Conservation (phyloP, 1,140 invertebrate genomes). For the Cydia splendana region DNA sequence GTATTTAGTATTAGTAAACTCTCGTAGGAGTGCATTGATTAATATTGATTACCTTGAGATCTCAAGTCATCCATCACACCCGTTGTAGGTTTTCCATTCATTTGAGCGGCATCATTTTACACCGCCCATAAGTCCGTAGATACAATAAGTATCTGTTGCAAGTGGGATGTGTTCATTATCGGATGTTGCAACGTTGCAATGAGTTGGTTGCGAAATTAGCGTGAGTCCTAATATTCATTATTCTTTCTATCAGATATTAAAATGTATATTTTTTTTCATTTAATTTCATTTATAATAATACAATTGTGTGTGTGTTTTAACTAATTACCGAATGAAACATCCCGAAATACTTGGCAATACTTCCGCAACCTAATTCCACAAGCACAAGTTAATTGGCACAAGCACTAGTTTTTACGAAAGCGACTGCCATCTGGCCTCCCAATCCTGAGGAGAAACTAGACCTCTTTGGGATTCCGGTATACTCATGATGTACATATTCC, state of each 20-base stretch:
- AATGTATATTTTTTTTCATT: no score
- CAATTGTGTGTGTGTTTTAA: no score
- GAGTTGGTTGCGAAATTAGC: constrained; percentile 26
- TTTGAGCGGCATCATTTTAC: constrained; percentile 35
- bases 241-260: not conserved
- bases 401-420: no score
- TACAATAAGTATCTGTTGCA: constrained; percentile 35
- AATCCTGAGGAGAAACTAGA: no score
- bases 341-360: no score
- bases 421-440: no score
- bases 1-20: not conserved
- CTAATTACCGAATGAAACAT: no score
- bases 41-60: constrained; percentile 24
- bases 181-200: constrained; percentile 31
- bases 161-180: constrained; percentile 40
- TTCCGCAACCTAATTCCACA: no score
- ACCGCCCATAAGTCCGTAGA: constrained; percentile 35
- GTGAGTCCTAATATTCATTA: constrained; percentile 19
- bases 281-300: no score
- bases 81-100: constrained; percentile 40
- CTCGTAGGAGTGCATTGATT: constrained; percentile 18
- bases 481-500: no score
- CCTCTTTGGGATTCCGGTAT: no score
- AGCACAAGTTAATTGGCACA: no score
- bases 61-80: constrained; percentile 36